These are phyloP conservation scores for Aricia artaxerxes DNA, from an alignment of 2,888 invertebrate genomes.

Conservation along the genomic window DNA sequence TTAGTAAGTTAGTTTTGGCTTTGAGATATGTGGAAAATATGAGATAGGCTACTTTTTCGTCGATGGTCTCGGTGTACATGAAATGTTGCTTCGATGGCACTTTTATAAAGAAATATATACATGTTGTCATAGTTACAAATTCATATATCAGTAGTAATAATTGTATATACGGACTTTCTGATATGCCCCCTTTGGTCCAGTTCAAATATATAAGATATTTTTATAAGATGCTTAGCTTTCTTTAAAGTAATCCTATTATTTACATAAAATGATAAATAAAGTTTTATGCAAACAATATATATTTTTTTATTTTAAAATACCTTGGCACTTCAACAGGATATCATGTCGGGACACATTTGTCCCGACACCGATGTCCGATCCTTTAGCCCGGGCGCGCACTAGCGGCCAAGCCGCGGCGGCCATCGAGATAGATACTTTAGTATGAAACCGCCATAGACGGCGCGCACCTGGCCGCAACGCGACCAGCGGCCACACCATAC, in stretches of 20 bases:
- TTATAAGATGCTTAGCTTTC: slow-evolving; percentile 80
- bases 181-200: slow-evolving; percentile 64
- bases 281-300: slow-evolving; percentile 63
- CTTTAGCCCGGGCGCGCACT: too few species aligned
- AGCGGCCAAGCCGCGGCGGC: too few species aligned
- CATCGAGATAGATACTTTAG: too few species aligned
- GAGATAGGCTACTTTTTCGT: background rate
- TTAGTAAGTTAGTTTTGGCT: background rate
- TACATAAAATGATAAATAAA: slow-evolving; percentile 76
- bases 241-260: slow-evolving; percentile 74
- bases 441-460: too few species aligned
- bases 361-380: too few species aligned
- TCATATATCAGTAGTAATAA: slow-evolving; percentile 26
- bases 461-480: too few species aligned
- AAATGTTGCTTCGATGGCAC: slow-evolving; percentile 43
- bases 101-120: slow-evolving; percentile 49
- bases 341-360: too few species aligned
- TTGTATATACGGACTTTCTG: slow-evolving; percentile 45
- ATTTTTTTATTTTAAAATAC: slow-evolving; percentile 34
- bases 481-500: too few species aligned
- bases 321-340: background rate
- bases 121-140: slow-evolving; percentile 41
- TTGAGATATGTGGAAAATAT: background rate
- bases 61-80: slow-evolving; percentile 13
- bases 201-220: slow-evolving; percentile 70